These are phyloP conservation scores for Graptemys geographica DNA, from an alignment of 2,797 vertebrate species.

Conservation along the genomic window DNA sequence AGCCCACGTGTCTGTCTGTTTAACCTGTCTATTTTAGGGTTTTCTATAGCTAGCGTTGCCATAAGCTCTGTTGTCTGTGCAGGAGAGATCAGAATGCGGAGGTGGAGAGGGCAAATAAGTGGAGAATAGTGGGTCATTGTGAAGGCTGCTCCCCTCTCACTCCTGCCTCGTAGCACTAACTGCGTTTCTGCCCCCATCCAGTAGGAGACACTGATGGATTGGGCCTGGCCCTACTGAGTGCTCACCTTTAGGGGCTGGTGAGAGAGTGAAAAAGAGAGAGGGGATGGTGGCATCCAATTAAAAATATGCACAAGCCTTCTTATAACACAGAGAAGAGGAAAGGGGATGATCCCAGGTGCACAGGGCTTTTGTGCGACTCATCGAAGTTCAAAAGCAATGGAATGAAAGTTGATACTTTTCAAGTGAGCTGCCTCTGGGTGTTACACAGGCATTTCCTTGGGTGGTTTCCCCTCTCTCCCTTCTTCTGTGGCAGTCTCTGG, in stretches of 20 bases:
- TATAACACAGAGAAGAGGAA: not conserved
- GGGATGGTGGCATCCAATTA: not conserved
- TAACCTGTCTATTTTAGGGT: not conserved
- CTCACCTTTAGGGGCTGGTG: constrained; percentile 22
- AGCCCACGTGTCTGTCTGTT: constrained; percentile 34
- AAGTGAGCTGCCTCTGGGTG: not conserved
- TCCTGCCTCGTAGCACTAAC: constrained; percentile 19
- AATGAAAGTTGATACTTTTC: constrained; percentile 4
- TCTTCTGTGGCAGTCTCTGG: constrained; percentile 24
- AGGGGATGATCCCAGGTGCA: not conserved
- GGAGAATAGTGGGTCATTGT: constrained; percentile 56
- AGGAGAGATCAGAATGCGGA: constrained; percentile 42
- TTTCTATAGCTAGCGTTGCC: constrained; percentile 44
- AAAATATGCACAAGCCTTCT: not conserved
- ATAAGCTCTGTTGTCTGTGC: constrained; percentile 50
- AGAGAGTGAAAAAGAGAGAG: not conserved
- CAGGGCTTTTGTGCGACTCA: not conserved
- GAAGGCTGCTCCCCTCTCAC: constrained; percentile 50
- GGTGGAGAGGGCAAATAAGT: constrained; percentile 39
- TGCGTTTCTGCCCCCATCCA: constrained; percentile 22
- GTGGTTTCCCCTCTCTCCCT: not conserved
- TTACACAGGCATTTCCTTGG: not conserved
- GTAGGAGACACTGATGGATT: constrained; percentile 26
- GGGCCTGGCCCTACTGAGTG: not conserved
- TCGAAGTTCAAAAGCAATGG: constrained; percentile 18